phyloP scores from a whole-genome alignment of 2,113 vertebrate genomes.

The Alces alces region DNA sequence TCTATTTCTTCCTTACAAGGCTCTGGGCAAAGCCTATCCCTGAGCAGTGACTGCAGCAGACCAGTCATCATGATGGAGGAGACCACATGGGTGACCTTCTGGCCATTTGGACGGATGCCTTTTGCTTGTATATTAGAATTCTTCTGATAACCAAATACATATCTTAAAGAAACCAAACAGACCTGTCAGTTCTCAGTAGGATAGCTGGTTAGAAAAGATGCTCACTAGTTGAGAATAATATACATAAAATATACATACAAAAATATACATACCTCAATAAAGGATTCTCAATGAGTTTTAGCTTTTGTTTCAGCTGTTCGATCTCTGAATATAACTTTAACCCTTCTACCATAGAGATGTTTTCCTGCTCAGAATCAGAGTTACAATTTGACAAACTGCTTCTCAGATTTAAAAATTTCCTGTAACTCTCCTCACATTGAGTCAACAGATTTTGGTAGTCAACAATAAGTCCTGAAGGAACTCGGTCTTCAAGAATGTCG shows the following conservation, averaged over 20 bases:
- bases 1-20: constrained; percentile 82
- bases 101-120: constrained; percentile 80
- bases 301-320: constrained; percentile 90
- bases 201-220: background rate
- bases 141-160: constrained; percentile 92
- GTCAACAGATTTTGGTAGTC: constrained; percentile 87
- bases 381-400: constrained; percentile 82
- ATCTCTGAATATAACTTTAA: constrained; percentile 90
- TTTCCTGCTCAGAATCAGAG: constrained; percentile 87
- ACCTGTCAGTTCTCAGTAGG: constrained; percentile 21
- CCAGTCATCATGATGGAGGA: constrained; percentile 78
- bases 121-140: constrained; percentile 87
- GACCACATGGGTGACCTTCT: constrained; percentile 89
- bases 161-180: constrained; percentile 79
- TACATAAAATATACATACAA: constrained; percentile 63
- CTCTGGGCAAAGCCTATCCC: constrained; percentile 85
- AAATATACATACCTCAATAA: constrained; percentile 84
- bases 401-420: constrained; percentile 87
- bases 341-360: constrained; percentile 94
- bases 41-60: constrained; percentile 85
- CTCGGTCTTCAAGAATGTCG: constrained; percentile 92
- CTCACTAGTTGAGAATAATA: background rate
- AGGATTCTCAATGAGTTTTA: constrained; percentile 95
- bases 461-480: constrained; percentile 89
- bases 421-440: constrained; percentile 86